phyloP scores from a whole-genome alignment of 2,113 vertebrate species.

The Microtus oregoni region DNA sequence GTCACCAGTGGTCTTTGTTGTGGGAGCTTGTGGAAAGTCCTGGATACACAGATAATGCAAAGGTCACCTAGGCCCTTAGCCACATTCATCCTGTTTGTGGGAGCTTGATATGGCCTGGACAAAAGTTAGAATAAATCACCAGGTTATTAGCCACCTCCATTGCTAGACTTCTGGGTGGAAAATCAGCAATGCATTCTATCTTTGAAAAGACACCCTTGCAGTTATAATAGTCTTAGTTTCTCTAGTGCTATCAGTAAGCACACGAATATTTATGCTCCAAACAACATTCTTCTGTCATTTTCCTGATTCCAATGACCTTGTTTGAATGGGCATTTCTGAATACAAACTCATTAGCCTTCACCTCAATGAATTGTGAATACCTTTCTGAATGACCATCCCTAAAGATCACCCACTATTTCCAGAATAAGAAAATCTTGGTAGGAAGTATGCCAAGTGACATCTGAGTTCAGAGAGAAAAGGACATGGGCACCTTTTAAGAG shows the following conservation, averaged over 20 bases:
- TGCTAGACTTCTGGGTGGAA: background rate
- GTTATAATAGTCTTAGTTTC: background rate
- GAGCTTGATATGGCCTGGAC: background rate
- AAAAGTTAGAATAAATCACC: background rate
- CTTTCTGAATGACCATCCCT: background rate
- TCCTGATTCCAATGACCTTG: background rate
- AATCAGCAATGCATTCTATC: too few species aligned
- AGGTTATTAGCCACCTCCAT: background rate
- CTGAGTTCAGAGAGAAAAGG: background rate
- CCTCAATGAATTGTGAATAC: background rate
- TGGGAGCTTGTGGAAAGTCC: background rate
- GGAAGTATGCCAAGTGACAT: background rate
- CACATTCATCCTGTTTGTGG: background rate
- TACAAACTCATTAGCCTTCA: background rate
- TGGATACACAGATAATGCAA: background rate
- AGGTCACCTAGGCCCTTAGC: background rate
- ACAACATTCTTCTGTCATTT: background rate
- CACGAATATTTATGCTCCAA: too few species aligned
- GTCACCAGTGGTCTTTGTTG: background rate
- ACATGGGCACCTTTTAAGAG: background rate
- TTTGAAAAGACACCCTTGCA: background rate
- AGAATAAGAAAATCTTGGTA: background rate
- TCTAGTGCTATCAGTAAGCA: background rate
- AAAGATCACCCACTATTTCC: background rate
- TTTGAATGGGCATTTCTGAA: background rate